Conservation (phyloP, 2,113 vertebrate species). For the Geococcyx californianus region DNA sequence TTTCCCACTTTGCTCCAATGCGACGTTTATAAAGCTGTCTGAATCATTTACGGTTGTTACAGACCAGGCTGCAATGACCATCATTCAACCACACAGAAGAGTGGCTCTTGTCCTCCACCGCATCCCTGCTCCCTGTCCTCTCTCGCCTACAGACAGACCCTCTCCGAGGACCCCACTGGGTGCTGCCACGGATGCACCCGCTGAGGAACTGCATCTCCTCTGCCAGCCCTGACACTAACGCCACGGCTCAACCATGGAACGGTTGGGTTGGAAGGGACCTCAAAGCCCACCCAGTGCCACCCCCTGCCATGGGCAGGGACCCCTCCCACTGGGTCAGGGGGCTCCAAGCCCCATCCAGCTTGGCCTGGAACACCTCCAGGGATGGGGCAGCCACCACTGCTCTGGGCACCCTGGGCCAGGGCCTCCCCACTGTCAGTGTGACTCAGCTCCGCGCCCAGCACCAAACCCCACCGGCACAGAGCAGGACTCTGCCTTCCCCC, state of each 20-base stretch:
- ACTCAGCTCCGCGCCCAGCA: background rate
- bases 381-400: too few species aligned
- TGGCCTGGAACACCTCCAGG: too few species aligned
- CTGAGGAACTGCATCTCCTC: background rate
- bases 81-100: background rate
- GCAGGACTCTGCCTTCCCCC: background rate
- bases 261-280: too few species aligned
- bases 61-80: background rate
- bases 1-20: background rate
- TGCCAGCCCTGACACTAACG: background rate
- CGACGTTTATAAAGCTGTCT: background rate
- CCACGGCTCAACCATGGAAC: background rate
- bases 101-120: background rate
- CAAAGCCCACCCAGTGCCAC: too few species aligned
- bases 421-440: too few species aligned
- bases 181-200: background rate
- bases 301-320: too few species aligned
- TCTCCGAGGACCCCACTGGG: fast-evolving
- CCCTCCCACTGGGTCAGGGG: too few species aligned
- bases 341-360: too few species aligned
- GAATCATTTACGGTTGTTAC: background rate
- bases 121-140: background rate
- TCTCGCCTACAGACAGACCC: background rate
- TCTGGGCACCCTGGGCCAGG: too few species aligned
- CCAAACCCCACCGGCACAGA: background rate